A percentile compares a stretch with the other conserved stretches of the same genome.
phyloP scores from a whole-genome alignment of 2,888 invertebrate genomes.

The Ophonus ardosiacus region DNA sequence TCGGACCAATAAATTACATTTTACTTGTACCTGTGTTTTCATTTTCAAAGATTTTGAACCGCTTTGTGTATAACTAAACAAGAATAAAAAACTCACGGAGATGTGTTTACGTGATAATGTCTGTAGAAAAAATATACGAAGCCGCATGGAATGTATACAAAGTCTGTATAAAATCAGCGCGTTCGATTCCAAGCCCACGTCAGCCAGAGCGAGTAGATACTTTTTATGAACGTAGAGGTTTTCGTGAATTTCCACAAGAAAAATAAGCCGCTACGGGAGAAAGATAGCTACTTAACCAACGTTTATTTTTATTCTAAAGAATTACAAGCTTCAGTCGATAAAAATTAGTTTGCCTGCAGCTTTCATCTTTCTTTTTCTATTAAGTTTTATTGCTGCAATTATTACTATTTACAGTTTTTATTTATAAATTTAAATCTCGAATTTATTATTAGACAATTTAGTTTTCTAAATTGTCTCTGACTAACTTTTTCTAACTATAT shows the following conservation, averaged over 20 bases:
- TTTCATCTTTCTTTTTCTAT: background rate
- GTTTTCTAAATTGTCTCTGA: no score
- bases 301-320: slow-evolving; percentile 46
- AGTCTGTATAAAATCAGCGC: slow-evolving; percentile 52
- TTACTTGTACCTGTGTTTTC: slow-evolving; percentile 28
- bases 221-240: slow-evolving; percentile 48
- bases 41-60: slow-evolving; percentile 44
- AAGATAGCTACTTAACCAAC: slow-evolving; percentile 31
- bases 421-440: background rate
- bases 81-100: slow-evolving; percentile 58
- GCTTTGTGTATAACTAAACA: slow-evolving; percentile 41
- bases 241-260: slow-evolving; percentile 47
- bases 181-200: slow-evolving; percentile 5
- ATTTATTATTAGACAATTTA: background rate
- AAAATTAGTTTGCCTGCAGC: slow-evolving; percentile 6
- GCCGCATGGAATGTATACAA: slow-evolving; percentile 55
- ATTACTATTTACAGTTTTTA: background rate
- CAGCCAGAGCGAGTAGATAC: slow-evolving; percentile 34
- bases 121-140: slow-evolving; percentile 60
- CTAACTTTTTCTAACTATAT: no score
- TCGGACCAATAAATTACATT: slow-evolving; percentile 37
- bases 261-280: slow-evolving; percentile 28
- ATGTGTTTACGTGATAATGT: slow-evolving; percentile 61
- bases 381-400: background rate
- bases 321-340: slow-evolving; percentile 32